phyloP scores from a whole-genome alignment of 2,113 vertebrate species.

The Anser brachyrhynchus region DNA sequence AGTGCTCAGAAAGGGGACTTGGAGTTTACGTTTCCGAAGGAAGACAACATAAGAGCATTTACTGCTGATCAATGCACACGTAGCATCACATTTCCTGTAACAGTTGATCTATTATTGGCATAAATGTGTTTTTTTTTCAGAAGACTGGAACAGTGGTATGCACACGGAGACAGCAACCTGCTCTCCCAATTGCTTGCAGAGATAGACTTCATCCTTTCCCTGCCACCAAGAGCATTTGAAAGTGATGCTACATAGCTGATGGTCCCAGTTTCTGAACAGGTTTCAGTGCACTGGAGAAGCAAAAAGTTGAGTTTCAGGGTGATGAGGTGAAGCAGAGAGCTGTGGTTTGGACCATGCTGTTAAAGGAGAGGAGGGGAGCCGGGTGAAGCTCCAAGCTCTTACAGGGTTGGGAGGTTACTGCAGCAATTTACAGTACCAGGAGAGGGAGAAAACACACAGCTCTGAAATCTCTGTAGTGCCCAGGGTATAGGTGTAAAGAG shows the following conservation, averaged over 20 bases:
- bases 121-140: background rate
- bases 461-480: background rate
- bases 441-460: background rate
- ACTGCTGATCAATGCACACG: background rate
- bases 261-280: background rate
- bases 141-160: background rate
- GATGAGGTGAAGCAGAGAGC: background rate
- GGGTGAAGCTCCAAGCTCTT: background rate
- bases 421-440: background rate
- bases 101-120: accelerated
- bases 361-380: background rate
- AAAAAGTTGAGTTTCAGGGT: background rate
- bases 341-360: background rate
- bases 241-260: background rate
- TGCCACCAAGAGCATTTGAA: background rate
- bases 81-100: background rate
- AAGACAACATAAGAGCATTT: background rate
- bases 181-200: background rate
- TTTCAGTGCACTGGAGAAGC: background rate
- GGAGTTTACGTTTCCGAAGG: background rate
- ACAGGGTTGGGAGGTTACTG: background rate
- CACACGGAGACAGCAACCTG: background rate
- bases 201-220: background rate
- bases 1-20: background rate
- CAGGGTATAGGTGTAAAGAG: background rate